Percentiles rank a stretch among this genome's conserved stretches.
phyloP scores from a whole-genome alignment of 2,888 invertebrate genomes.

The Pantelozetes paolii region DNA sequence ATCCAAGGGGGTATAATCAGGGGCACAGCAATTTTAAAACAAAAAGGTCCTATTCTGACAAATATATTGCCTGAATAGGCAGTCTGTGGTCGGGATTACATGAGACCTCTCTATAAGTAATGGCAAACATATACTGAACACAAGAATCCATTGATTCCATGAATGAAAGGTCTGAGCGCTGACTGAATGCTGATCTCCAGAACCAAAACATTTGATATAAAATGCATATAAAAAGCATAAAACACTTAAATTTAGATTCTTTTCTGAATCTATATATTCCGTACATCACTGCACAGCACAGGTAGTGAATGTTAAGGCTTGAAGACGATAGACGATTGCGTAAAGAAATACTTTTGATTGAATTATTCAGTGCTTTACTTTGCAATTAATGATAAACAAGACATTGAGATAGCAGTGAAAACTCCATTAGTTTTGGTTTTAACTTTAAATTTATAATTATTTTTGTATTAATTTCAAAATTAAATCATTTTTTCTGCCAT shows the following conservation, averaged over 20 bases:
- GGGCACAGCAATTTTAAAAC: too few relatives aligned
- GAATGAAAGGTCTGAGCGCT: neutral
- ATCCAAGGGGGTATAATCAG: neutral
- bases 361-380: slow-evolving; percentile 23
- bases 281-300: neutral
- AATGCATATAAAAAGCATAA: neutral
- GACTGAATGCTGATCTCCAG: neutral
- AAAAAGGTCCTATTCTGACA: too few relatives aligned
- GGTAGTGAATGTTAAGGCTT: neutral
- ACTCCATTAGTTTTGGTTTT: too few relatives aligned
- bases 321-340: too few relatives aligned
- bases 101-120: neutral
- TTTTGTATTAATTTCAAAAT: neutral
- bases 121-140: neutral
- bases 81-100: too few relatives aligned
- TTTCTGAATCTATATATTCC: slow-evolving; percentile 1
- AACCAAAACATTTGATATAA: neutral
- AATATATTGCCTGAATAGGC: too few relatives aligned
- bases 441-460: neutral
- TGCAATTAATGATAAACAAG: slow-evolving; percentile 1
- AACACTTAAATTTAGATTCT: neutral
- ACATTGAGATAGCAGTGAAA: slow-evolving; percentile 1
- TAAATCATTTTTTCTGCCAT: neutral
- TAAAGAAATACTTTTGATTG: neutral
- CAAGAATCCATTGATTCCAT: neutral